Conservation (phyloP, 2,797 vertebrate genomes). For the Chaunax sp. region DNA sequence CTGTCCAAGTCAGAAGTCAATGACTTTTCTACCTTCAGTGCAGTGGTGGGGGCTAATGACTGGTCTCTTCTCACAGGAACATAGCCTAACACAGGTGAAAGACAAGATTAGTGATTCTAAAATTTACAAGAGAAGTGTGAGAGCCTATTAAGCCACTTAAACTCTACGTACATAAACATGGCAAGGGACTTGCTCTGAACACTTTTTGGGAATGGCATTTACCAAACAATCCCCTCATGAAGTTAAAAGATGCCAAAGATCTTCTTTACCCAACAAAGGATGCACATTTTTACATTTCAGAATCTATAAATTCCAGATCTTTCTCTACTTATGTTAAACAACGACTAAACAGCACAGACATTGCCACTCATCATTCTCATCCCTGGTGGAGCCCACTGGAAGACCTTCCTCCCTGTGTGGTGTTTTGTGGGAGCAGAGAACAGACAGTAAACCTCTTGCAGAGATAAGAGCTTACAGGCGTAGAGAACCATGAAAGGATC, state of each 20-base stretch:
- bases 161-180: not conserved
- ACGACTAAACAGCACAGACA: constrained; percentile 6
- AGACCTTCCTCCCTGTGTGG: not conserved
- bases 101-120: not conserved
- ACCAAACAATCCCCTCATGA: not conserved
- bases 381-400: not conserved
- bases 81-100: not conserved
- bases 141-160: constrained; percentile 2
- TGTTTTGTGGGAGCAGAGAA: constrained; percentile 22
- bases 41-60: too few species aligned
- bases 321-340: not conserved
- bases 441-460: constrained; percentile 47
- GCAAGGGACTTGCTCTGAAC: not conserved
- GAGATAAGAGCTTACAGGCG: constrained; percentile 60
- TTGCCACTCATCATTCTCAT: constrained; percentile 2
- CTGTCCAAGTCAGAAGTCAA: too few species aligned
- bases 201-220: not conserved
- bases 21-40: too few species aligned
- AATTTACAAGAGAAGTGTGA: constrained; percentile 2
- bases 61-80: too few species aligned
- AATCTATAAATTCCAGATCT: not conserved
- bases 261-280: not conserved
- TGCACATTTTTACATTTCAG: not conserved
- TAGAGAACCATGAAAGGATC: constrained; percentile 18
- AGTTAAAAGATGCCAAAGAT: not conserved